These are phyloP conservation scores for Brachyrhaphis roseni DNA, from an alignment of 2,797 vertebrate genomes.

Conservation along the genomic window DNA sequence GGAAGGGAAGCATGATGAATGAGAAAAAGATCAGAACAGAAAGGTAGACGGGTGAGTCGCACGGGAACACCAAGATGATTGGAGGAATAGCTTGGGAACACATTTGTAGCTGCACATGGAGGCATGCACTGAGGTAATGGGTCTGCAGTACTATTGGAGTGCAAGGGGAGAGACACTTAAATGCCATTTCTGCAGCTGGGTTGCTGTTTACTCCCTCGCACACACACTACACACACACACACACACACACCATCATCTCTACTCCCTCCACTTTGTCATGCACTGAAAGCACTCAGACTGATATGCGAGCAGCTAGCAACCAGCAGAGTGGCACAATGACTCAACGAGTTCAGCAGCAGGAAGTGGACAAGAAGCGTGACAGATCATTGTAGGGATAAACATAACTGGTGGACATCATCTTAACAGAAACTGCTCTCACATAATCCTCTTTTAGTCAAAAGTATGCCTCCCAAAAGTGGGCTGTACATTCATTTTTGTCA, in stretches of 20 bases:
- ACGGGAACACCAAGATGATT: conserved; percentile 73
- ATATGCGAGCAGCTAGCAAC: conserved; percentile 66
- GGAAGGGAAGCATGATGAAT: conserved; percentile 77
- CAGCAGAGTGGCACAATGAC: conserved; percentile 62
- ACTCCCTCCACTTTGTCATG: conserved; percentile 58
- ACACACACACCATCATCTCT: conserved; percentile 30
- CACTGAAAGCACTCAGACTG: conserved; percentile 74
- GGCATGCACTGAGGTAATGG: conserved; percentile 64
- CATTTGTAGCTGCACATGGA: conserved; percentile 52
- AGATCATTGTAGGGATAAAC: conserved; percentile 19
- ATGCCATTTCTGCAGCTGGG: conserved; percentile 73
- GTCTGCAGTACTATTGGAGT: conserved; percentile 70
- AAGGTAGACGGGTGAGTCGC: conserved; percentile 67
- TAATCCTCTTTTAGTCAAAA: conserved; percentile 2
- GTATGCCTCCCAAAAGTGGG: neutral
- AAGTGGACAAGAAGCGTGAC: conserved; percentile 35
- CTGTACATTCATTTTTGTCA: neutral
- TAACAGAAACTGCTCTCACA: conserved; percentile 3
- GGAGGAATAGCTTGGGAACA: conserved; percentile 69
- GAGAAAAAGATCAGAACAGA: conserved; percentile 71
- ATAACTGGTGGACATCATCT: conserved; percentile 26
- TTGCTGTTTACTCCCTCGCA: conserved; percentile 65
- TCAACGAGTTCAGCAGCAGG: conserved; percentile 51
- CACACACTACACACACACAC: conserved; percentile 1
- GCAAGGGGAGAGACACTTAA: conserved; percentile 76